phyloP scores from a whole-genome alignment of 2,797 vertebrate genomes.

The Stomatorhinus walkeri region DNA sequence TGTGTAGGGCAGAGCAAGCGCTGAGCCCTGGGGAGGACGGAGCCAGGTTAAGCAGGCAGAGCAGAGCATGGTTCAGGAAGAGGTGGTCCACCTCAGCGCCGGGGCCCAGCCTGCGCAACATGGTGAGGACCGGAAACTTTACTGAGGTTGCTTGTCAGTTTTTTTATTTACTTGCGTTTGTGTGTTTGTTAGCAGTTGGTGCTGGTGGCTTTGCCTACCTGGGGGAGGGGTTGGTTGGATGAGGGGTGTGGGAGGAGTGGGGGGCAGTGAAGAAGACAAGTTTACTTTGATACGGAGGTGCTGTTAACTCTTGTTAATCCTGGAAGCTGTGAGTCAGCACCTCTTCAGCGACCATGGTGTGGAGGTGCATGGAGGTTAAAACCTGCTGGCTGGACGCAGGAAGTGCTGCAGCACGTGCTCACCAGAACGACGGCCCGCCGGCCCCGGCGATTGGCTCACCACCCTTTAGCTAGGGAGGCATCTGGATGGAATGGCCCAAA shows the following conservation, averaged over 20 bases:
- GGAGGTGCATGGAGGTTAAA: not conserved
- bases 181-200: conserved; percentile 25
- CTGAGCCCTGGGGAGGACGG: conserved; percentile 27
- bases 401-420: not conserved
- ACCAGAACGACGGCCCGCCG: not conserved
- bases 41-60: conserved; percentile 22
- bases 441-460: not conserved
- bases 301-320: not conserved
- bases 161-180: not conserved
- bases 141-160: not conserved
- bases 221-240: conserved; percentile 32
- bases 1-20: conserved; percentile 40
- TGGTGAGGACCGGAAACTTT: conserved; percentile 47
- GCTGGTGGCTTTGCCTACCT: conserved; percentile 42
- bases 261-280: not conserved
- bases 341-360: not conserved
- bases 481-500: not conserved
- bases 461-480: not conserved
- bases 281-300: conserved; percentile 8
- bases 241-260: not conserved
- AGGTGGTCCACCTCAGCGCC: conserved; percentile 25
- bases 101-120: conserved; percentile 35
- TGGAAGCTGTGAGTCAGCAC: not conserved
- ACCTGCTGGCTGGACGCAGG: not conserved
- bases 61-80: conserved; percentile 42